phyloP scores from a whole-genome alignment of 2,888 invertebrate genomes.

The Eupelmus urozonus region DNA sequence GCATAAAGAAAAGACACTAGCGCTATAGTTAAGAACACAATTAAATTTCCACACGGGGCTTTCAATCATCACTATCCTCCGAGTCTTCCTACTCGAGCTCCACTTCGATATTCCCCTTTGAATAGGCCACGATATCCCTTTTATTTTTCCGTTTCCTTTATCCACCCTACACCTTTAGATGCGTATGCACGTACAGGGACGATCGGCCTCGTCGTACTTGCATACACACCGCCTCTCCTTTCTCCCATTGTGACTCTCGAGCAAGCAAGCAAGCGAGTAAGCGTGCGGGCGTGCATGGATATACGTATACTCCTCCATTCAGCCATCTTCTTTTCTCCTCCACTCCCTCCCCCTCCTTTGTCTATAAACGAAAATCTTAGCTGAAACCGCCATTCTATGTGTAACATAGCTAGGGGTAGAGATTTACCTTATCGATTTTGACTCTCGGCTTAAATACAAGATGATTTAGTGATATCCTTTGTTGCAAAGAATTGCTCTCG shows the following conservation, averaged over 20 bases:
- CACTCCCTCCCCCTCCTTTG: not conserved
- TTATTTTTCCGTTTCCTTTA: no score
- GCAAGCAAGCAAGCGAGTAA: no score
- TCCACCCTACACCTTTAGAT: no score
- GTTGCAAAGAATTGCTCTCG: conserved; percentile 36
- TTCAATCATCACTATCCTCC: conserved; percentile 10
- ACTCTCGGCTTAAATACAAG: conserved; percentile 8
- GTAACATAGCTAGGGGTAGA: conserved; percentile 30
- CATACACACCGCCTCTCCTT: no score
- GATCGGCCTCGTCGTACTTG: no score
- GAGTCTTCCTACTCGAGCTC: not conserved
- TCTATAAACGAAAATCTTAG: conserved; percentile 39
- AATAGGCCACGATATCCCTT: conserved; percentile 23
- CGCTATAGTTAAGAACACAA: conserved; percentile 50
- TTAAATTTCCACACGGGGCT: conserved; percentile 40
- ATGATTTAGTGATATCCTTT: conserved; percentile 42
- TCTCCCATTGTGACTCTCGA: no score
- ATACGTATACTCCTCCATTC: no score
- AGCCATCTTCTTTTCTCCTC: not conserved
- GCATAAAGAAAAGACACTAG: no score
- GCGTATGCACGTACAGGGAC: no score
- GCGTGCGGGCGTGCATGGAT: no score
- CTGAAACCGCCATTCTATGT: conserved; percentile 1
- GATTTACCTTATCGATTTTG: conserved; percentile 34
- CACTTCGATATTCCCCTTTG: conserved; percentile 6